Evolutionary conservation across 53 echinoderm and acorn worm genomes (phyloP).

Genomic region (Arbacia lixula): DNA sequence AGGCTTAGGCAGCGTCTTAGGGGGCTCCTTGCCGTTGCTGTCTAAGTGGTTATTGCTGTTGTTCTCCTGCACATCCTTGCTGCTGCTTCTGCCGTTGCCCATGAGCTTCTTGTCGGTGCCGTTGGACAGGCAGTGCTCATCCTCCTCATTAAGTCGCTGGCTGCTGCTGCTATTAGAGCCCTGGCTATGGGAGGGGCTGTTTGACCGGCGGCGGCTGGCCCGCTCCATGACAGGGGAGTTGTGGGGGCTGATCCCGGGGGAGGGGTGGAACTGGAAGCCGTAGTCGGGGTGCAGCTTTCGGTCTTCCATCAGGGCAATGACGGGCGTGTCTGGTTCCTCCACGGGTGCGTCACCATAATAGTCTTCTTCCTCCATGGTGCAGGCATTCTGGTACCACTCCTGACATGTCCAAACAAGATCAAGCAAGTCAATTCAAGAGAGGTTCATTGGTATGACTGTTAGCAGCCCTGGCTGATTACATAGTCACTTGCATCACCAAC

Average conservation of each 20-base stretch:
- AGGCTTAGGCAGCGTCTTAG: neutral
- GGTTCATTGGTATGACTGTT: too few species aligned
- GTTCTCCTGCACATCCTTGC: constrained; percentile 27
- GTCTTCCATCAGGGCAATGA: neutral
- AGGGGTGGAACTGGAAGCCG: constrained; percentile 38
- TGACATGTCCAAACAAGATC: neutral
- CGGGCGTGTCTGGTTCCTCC: constrained; percentile 40
- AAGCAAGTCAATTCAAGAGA: too few species aligned
- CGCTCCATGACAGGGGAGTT: constrained; percentile 39
- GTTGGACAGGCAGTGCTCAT: neutral
- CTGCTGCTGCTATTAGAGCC: constrained; percentile 12
- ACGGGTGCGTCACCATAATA: constrained; percentile 44
- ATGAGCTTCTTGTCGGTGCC: neutral
- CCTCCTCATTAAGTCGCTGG: constrained; percentile 24
- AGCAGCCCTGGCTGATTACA: too few species aligned
- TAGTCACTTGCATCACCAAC: too few species aligned
- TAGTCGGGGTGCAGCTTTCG: constrained; percentile 27
- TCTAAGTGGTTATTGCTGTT: constrained; percentile 49
- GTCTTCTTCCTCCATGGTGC: constrained; percentile 68
- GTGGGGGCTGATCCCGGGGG: constrained; percentile 55
- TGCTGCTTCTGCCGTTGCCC: neutral
- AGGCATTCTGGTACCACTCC: constrained; percentile 82
- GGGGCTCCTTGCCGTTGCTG: neutral
- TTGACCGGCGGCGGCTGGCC: constrained; percentile 1
- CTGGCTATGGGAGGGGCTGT: constrained; percentile 36